These are phyloP conservation scores for Hydrozoanthus tunicans DNA, from an alignment of 64 coral and sea anemone species.

Conservation along the genomic window DNA sequence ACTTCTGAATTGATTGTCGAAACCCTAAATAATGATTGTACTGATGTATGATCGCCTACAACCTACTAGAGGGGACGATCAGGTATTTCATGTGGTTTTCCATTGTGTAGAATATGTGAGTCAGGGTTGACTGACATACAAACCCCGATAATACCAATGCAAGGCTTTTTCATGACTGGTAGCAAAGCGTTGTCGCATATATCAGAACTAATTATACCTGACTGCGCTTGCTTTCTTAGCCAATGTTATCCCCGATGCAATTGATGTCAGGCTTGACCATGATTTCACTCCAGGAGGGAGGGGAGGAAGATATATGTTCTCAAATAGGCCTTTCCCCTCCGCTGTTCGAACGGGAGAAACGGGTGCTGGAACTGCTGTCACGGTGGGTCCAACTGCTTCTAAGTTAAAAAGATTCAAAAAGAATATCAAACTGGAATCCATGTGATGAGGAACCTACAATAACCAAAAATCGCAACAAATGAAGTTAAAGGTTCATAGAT, in stretches of 20 bases:
- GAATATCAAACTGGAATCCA: not conserved
- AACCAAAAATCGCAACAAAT: not conserved
- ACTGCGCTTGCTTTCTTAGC: constrained; percentile 53
- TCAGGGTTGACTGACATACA: too few species aligned
- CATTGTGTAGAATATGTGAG: too few species aligned
- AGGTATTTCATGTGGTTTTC: too few species aligned
- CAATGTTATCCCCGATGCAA: constrained; percentile 1
- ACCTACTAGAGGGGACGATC: too few species aligned
- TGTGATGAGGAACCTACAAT: not conserved
- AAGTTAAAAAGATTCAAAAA: not conserved
- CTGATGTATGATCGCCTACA: too few species aligned
- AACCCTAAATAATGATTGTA: too few species aligned
- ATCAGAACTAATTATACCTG: constrained; percentile 30
- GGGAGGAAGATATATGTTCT: constrained; percentile 85
- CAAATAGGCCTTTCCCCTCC: constrained; percentile 79
- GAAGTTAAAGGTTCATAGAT: not conserved
- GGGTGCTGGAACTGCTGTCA: constrained; percentile 44
- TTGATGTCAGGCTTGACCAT: constrained; percentile 62
- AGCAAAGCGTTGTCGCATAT: not conserved
- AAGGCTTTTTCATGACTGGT: not conserved
- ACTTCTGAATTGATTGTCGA: too few species aligned
- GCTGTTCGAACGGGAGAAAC: constrained; percentile 65
- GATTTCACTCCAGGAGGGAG: constrained; percentile 77
- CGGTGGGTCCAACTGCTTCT: not conserved
- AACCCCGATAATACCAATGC: too few species aligned